phyloP scores from a whole-genome alignment of 2,888 invertebrate genomes.

The Pristionchus entomophagus region DNA sequence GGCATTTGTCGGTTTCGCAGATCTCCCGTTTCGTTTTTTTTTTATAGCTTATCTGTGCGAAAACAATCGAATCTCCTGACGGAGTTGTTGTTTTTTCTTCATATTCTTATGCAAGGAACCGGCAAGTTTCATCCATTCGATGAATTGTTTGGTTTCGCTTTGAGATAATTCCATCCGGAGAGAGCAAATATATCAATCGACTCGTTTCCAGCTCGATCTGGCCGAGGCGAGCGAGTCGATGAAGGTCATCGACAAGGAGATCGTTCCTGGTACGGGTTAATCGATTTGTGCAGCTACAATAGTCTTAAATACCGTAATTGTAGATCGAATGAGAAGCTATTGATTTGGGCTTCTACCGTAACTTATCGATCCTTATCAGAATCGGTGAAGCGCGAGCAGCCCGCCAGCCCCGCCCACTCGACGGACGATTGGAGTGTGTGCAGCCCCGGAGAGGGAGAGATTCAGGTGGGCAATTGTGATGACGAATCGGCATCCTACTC shows the following conservation, averaged over 20 bases:
- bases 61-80: too few relatives aligned
- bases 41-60: too few relatives aligned
- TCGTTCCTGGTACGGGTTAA: neutral
- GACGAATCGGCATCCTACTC: too few relatives aligned
- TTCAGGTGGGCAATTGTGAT: slow-evolving; percentile 27
- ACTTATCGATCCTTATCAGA: neutral
- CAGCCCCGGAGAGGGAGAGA: slow-evolving; percentile 51
- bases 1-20: too few relatives aligned
- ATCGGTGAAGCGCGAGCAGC: slow-evolving; percentile 53
- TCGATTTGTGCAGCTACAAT: neutral
- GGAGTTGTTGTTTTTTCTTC: neutral
- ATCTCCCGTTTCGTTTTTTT: too few relatives aligned
- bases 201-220: slow-evolving; percentile 44
- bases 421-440: slow-evolving; percentile 65
- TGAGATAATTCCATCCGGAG: neutral
- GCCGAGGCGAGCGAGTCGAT: slow-evolving; percentile 69
- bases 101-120: neutral
- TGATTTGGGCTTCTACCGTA: neutral
- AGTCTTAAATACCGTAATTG: neutral
- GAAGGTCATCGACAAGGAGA: slow-evolving; percentile 50
- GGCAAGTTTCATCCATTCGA: neutral
- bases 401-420: slow-evolving; percentile 60
- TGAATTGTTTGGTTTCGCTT: neutral
- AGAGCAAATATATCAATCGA: neutral
- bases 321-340: neutral